phyloP scores from a whole-genome alignment of 2,797 vertebrate genomes.

The Darevskia mixta region DNA sequence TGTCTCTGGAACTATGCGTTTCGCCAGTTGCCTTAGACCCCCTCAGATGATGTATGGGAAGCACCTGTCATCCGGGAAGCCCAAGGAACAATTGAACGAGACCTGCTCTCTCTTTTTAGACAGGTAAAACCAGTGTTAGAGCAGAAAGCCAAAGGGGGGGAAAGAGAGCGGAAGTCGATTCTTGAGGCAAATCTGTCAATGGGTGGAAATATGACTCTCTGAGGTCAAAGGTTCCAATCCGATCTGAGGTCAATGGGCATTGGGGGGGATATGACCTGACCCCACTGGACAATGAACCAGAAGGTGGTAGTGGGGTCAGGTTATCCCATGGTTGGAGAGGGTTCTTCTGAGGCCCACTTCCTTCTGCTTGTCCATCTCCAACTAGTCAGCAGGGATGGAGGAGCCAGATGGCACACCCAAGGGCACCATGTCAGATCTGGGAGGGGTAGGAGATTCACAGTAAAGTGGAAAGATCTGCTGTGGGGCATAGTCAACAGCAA shows the following conservation, averaged over 20 bases:
- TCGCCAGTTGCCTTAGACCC: neutral
- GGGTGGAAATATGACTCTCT: neutral
- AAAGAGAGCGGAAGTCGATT: neutral
- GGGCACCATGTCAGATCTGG: neutral
- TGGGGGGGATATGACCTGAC: neutral
- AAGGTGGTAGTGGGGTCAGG: neutral
- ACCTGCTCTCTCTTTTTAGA: neutral
- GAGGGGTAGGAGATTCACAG: too few relatives aligned
- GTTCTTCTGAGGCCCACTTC: neutral
- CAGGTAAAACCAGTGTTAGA: neutral
- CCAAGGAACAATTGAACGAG: neutral
- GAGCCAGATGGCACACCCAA: neutral
- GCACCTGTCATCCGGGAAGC: neutral
- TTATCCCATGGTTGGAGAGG: neutral
- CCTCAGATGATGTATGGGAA: neutral
- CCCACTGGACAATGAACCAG: neutral
- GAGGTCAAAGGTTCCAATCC: constrained; percentile 9
- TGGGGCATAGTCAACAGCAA: neutral
- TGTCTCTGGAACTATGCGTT: constrained; percentile 24
- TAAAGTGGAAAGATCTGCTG: neutral
- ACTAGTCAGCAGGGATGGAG: neutral
- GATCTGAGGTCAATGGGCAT: neutral
- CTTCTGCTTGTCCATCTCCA: constrained; percentile 10
- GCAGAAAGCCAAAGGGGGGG: neutral
- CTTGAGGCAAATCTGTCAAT: constrained; percentile 4